Base-by-base conservation (phyloP, 2,888 invertebrate species). In the Cephus spinipes region DNA sequence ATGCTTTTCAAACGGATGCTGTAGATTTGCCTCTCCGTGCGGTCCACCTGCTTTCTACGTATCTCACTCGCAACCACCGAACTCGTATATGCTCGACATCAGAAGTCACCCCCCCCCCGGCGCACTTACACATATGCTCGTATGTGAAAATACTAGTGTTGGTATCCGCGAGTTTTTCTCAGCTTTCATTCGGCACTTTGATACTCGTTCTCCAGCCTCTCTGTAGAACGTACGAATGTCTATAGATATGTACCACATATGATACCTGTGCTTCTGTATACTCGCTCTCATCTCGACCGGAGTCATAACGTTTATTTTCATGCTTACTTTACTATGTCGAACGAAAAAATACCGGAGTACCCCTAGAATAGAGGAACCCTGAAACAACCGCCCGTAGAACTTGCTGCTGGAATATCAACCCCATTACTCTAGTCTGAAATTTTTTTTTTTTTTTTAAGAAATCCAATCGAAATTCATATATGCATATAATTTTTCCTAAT, bases 221-320 rank as follows among this genome's bases (percentile, higher is more conserved):
- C 71, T 81, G 74, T 74, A 40, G 34, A 74, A n/a, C 34, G 23
- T 74, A 55, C 23, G 23, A 55, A 23, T 23, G 23, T 23, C 55
- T 23, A 55, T 55, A 23, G 55, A 23, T 23, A 40, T 30, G 32
- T 40, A 40, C 74, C 74, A 33, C 11, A 40, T 40, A n/a, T 33
- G 32, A 12, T 30, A 31, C 74, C 30, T n/a, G 11, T 73, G 33
- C 35, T 33, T 23, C 79, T 82, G 79, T 79, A 74, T 82, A 78
- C 75, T 76, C 76, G 83, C 83, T 81, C 83, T 85, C 80, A 81
- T 85, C 83, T 81, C 82, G 79, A 75, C 83, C 80, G 80, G 78
- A 84, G 83, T 83, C 84, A 82, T 83, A 84, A 83, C 85, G 85
- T 85, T 87, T 86, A 87, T 85, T 86, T 87, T 85, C 82, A 84